Evolutionary conservation across 2,797 vertebrate genomes (phyloP).

Genomic region (Phataginus tricuspis): DNA sequence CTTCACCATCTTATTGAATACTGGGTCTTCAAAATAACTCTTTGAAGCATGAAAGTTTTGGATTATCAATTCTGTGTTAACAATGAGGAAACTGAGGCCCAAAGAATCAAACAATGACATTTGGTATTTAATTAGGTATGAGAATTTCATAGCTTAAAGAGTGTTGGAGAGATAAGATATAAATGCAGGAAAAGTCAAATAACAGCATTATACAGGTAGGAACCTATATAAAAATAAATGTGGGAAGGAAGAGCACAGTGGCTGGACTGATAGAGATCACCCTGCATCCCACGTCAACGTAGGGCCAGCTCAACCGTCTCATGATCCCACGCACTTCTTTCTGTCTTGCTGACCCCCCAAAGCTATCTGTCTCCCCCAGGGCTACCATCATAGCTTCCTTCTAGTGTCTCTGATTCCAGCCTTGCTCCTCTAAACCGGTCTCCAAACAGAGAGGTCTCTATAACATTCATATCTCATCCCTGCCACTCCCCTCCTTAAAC

Average conservation of each 20-base stretch:
- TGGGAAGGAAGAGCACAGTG: neutral
- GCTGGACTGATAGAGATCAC: neutral
- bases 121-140: neutral
- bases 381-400: neutral
- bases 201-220: neutral
- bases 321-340: neutral
- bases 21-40: neutral
- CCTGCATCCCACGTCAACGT: neutral
- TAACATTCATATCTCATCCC: neutral
- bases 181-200: constrained; percentile 3
- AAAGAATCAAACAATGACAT: neutral
- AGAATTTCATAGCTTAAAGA: neutral
- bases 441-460: neutral
- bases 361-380: neutral
- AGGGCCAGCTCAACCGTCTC: neutral
- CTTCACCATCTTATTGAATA: neutral
- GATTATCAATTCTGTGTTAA: neutral
- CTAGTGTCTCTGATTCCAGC: neutral
- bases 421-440: neutral
- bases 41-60: neutral
- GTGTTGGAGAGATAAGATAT: neutral
- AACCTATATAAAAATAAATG: neutral
- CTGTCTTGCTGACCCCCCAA: neutral
- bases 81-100: neutral
- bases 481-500: neutral